These are phyloP conservation scores for Caenorhabditis imperialis DNA, from an alignment of 2,888 invertebrate genomes.

Conservation along the genomic window DNA sequence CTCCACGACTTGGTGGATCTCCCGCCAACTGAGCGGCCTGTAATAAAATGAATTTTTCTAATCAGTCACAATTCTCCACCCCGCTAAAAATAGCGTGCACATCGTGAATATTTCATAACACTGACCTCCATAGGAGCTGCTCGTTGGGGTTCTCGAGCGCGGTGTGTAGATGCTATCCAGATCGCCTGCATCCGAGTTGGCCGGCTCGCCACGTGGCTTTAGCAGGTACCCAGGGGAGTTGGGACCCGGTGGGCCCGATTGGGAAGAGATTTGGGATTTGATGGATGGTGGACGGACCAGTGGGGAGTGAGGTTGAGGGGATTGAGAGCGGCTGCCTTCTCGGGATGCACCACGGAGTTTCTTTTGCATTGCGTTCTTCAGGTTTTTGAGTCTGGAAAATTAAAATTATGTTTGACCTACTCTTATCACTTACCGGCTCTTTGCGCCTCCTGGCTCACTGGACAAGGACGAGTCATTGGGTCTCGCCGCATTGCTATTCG, in stretches of 20 bases:
- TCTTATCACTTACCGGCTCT: conserved; percentile 54
- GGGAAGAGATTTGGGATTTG: conserved; percentile 76
- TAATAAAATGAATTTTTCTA: not conserved
- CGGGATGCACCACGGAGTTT: conserved; percentile 75
- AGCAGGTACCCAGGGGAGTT: conserved; percentile 76
- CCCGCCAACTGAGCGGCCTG: conserved; percentile 74
- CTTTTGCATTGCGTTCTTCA: conserved; percentile 77
- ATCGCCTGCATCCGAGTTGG: conserved; percentile 75
- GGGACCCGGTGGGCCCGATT: conserved; percentile 76
- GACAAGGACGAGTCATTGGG: conserved; percentile 73
- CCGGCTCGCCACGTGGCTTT: conserved; percentile 73
- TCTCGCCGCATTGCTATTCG: conserved; percentile 60
- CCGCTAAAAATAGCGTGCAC: too few relatives aligned
- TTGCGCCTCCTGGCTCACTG: conserved; percentile 70
- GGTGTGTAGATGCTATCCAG: conserved; percentile 74
- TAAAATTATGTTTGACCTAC: not conserved
- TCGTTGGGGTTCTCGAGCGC: conserved; percentile 66
- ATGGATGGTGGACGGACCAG: conserved; percentile 77
- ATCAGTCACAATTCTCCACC: conserved; percentile 12
- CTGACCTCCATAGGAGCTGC: conserved; percentile 68
- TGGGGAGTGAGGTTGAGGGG: conserved; percentile 76
- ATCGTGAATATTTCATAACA: conserved; percentile 11
- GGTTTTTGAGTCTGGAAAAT: conserved; percentile 72
- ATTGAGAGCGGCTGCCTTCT: conserved; percentile 73
- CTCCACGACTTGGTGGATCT: conserved; percentile 77